Base-by-base conservation (phyloP, 1,140 invertebrate genomes). In the Acromyrmex echinatior region DNA sequence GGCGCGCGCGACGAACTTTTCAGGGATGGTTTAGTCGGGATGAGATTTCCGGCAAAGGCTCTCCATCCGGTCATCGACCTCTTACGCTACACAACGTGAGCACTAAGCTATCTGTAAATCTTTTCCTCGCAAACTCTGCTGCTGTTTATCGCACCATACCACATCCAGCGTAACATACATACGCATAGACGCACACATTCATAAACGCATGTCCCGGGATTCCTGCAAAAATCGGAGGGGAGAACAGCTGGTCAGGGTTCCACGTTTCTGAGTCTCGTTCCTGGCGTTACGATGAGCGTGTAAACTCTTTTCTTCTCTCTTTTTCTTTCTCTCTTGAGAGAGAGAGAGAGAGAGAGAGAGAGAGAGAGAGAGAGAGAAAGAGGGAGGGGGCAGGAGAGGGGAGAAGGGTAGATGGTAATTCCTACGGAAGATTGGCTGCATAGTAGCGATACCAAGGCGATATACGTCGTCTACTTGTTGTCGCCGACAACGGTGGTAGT, bases 341-440 rank as follows among this genome's bases (percentile, higher is more conserved):
- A 51, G 28, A 25, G 25, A 25, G 49, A 49, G 53, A n/a, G n/a
- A n/a, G n/a, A n/a, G n/a, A n/a, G n/a, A n/a, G n/a, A n/a, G n/a
- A 51, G 66, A 21, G 14, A 25, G 53, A n/a, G 4, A 51, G 49
- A 51, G 14, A 51, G 28, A 25, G 25, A 25, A 12, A 49, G 53
- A 51, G 66, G 39, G 14, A 25, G 53, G 86, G 56, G 77, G 31
- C 2, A 21, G 1, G 31, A 0, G 5, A 4, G 31, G 31, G 4
- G 3, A 31, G 31, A 31, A 31, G 31, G 56, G 31, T 58, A 39
- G 73, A 89, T 79, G 66, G 71, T 91, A 92, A 90, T 91, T 90
- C 86, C 89, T 90, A 90, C 70, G 62, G 89, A 91, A 90, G 88
- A 91, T 88, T 91, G 88, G 88, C 76, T 86, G 89, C 88, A 90